phyloP scores from a whole-genome alignment of 2,888 invertebrate genomes.

The Venusia cambrica region DNA sequence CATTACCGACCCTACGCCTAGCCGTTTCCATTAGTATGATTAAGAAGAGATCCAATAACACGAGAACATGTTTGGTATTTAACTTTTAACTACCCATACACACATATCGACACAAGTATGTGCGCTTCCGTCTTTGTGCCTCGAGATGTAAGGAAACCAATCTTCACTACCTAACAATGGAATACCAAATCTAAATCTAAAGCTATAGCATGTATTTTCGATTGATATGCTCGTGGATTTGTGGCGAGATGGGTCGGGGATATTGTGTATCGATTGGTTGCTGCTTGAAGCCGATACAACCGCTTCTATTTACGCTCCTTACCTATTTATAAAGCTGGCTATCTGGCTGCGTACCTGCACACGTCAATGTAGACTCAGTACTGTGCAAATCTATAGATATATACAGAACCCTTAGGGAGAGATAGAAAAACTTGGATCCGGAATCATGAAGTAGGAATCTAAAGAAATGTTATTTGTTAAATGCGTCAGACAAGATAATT shows the following conservation, averaged over 20 bases:
- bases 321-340: slow-evolving; percentile 76
- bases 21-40: slow-evolving; percentile 70
- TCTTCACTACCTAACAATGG: slow-evolving; percentile 26
- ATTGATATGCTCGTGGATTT: slow-evolving; percentile 33
- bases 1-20: slow-evolving; percentile 47
- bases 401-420: slow-evolving; percentile 27
- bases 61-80: slow-evolving; percentile 62
- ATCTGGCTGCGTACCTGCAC: slow-evolving; percentile 69
- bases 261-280: slow-evolving; percentile 72
- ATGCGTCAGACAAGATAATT: slow-evolving; percentile 17
- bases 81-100: slow-evolving; percentile 69
- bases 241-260: slow-evolving; percentile 36
- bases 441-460: slow-evolving; percentile 17
- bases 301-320: slow-evolving; percentile 76
- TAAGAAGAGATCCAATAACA: slow-evolving; percentile 63
- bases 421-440: slow-evolving; percentile 26
- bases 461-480: slow-evolving; percentile 26
- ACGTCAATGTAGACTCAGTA: slow-evolving; percentile 40
- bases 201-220: slow-evolving; percentile 33
- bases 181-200: slow-evolving; percentile 26
- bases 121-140: slow-evolving; percentile 49
- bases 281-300: slow-evolving; percentile 70
- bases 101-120: slow-evolving; percentile 44
- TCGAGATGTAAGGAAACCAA: slow-evolving; percentile 42
- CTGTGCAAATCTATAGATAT: slow-evolving; percentile 30